Percentiles rank a stretch among this genome's conserved stretches.
These are phyloP conservation scores for Ariolimax columbianus DNA, from an alignment of 2,888 invertebrate genomes.

Conservation along the genomic window DNA sequence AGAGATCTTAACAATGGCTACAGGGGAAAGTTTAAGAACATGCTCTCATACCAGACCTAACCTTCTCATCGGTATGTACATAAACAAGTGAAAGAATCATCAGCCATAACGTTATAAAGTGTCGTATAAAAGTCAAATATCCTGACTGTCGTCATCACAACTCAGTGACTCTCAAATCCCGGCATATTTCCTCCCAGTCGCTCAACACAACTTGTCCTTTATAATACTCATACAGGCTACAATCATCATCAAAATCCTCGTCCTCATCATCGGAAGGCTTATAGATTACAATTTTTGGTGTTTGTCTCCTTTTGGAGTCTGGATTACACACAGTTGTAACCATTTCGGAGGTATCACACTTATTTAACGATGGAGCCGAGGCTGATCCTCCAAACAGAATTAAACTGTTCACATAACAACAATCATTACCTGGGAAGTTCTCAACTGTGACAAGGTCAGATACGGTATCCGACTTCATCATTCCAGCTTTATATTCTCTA, in stretches of 20 bases:
- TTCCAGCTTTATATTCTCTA: neutral
- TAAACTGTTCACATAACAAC: constrained; percentile 2
- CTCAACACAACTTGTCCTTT: constrained; percentile 34
- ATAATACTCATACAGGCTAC: constrained; percentile 35
- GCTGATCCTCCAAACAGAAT: constrained; percentile 16
- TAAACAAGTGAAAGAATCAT: no score
- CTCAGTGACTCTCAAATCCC: constrained; percentile 42
- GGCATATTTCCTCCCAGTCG: constrained; percentile 54
- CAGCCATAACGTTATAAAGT: no score
- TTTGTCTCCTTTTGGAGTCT: neutral
- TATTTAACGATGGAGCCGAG: constrained; percentile 25
- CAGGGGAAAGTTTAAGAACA: no score
- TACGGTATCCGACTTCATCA: constrained; percentile 12
- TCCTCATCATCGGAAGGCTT: constrained; percentile 48
- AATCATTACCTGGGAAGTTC: neutral
- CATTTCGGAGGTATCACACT: neutral
- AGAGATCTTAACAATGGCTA: no score
- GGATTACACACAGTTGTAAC: neutral
- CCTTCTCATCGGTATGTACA: no score
- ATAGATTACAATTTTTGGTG: constrained; percentile 46
- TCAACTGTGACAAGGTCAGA: constrained; percentile 22
- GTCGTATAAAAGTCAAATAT: no score
- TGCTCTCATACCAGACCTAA: no score
- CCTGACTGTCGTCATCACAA: neutral
- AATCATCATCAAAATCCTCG: constrained; percentile 16